Conservation (phyloP, 2,888 invertebrate genomes). For the Phasia obesa region DNA sequence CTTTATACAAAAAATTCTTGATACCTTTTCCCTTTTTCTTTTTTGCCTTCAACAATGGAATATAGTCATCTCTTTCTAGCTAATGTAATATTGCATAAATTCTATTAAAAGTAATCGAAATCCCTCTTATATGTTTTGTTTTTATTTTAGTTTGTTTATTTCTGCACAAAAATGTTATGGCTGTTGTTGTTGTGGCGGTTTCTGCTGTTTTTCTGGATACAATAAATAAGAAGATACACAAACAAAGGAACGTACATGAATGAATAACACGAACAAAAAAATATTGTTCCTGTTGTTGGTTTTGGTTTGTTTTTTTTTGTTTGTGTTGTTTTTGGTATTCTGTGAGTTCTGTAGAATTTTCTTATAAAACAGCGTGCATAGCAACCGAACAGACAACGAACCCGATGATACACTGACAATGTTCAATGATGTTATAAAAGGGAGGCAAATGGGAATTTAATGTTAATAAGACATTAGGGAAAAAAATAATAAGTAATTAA, state of each 20-base stretch:
- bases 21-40: conserved; percentile 16
- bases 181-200: conserved; percentile 27
- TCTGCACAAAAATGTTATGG: conserved; percentile 51
- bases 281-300: neutral
- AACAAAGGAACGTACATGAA: conserved; percentile 8
- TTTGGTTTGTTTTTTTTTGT: conserved; percentile 33
- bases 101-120: neutral
- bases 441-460: neutral
- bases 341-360: conserved; percentile 50
- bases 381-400: conserved; percentile 53
- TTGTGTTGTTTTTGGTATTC: conserved; percentile 26
- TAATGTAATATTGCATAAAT: neutral
- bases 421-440: neutral
- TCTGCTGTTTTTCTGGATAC: conserved; percentile 51
- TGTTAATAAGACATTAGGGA: no score
- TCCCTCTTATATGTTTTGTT: conserved; percentile 10
- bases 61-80: conserved; percentile 36
- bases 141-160: conserved; percentile 47
- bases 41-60: neutral
- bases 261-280: no score
- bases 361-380: conserved; percentile 68
- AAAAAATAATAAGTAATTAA: no score
- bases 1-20: conserved; percentile 26
- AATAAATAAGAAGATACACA: conserved; percentile 7
- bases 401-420: conserved; percentile 19